These are phyloP conservation scores for Rutpela maculata DNA, from an alignment of 2,888 invertebrate species.

Conservation along the genomic window DNA sequence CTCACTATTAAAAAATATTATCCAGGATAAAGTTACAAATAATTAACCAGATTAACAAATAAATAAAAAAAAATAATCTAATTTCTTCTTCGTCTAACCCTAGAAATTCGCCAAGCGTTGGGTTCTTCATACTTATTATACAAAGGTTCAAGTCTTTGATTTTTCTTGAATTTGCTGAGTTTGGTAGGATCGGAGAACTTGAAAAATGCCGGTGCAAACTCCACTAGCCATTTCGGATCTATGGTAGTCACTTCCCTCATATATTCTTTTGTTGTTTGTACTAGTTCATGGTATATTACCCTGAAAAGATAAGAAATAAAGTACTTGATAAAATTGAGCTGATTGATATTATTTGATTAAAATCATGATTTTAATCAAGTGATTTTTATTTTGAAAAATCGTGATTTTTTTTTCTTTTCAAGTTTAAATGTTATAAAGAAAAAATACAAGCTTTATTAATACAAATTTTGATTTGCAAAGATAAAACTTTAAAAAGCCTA, in stretches of 20 bases:
- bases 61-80: conserved; percentile 72
- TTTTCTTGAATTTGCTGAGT: conserved; percentile 98
- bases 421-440: too few species aligned
- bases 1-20: too few species aligned
- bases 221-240: conserved; percentile 98
- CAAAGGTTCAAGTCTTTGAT: conserved; percentile 97
- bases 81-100: conserved; percentile 91
- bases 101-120: conserved; percentile 98
- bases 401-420: too few species aligned
- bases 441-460: too few species aligned
- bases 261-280: conserved; percentile 99
- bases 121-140: conserved; percentile 99
- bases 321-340: too few species aligned
- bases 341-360: too few species aligned
- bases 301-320: conserved; percentile 74
- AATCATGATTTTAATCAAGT: too few species aligned
- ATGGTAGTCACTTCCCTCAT: conserved; percentile 99
- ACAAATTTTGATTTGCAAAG: too few species aligned
- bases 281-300: conserved; percentile 99
- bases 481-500: too few species aligned
- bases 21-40: too few species aligned
- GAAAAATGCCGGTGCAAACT: conserved; percentile 99
- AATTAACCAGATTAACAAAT: background rate
- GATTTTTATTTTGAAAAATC: too few species aligned
- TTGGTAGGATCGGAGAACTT: conserved; percentile 99